These are phyloP conservation scores for Uropetala carovei DNA, from an alignment of 2,888 invertebrate genomes.

Conservation along the genomic window DNA sequence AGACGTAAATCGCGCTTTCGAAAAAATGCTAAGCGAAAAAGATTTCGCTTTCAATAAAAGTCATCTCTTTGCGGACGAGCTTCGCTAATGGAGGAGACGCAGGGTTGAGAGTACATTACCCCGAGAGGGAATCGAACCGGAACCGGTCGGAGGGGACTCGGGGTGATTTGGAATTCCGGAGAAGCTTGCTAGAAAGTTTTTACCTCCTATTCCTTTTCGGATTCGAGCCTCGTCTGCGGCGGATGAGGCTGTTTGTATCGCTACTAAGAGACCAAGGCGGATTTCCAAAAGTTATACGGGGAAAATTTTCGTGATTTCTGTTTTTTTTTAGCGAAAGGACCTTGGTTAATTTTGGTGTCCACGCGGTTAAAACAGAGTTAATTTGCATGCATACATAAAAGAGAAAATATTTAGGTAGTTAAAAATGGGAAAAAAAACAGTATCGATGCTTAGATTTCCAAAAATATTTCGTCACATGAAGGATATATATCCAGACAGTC, in stretches of 20 bases:
- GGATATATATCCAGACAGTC: no score
- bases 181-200: neutral
- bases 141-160: conserved; percentile 41
- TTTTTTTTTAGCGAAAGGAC: no score
- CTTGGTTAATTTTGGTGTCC: no score
- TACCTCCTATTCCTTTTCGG: neutral
- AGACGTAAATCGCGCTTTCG: neutral
- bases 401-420: no score
- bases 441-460: no score
- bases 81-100: conserved; percentile 9
- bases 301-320: neutral
- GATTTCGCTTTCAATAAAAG: neutral
- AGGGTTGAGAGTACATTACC: neutral
- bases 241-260: neutral
- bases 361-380: no score
- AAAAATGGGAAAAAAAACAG: no score
- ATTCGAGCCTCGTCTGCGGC: conserved; percentile 17
- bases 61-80: neutral
- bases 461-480: no score
- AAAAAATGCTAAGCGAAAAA: neutral
- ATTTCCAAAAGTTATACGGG: neutral
- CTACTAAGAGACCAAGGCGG: neutral
- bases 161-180: conserved; percentile 29
- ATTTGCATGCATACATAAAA: no score
- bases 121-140: conserved; percentile 26